Evolutionary conservation across 2,113 vertebrate species (phyloP).

Genomic region (Machaerirhynchus nigripectus): DNA sequence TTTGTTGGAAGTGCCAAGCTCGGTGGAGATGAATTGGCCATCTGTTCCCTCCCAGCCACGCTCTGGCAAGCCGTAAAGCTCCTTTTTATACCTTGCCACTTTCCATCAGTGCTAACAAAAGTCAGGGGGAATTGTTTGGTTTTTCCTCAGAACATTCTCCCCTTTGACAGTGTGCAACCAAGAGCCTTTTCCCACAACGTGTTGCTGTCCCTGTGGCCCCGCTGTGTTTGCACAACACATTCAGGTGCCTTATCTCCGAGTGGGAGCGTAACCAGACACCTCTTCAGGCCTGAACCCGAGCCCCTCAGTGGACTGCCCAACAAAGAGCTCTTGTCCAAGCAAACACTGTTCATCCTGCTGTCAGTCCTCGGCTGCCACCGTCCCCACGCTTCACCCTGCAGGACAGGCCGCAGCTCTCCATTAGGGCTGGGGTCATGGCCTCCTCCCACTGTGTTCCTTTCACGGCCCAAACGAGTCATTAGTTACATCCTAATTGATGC

Average conservation of each 20-base stretch:
- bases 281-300: background rate
- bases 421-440: background rate
- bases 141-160: constrained; percentile 34
- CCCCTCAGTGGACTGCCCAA: background rate
- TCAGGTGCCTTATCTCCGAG: constrained; percentile 21
- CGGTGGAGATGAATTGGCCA: constrained; percentile 74
- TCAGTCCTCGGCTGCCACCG: background rate
- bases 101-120: constrained; percentile 65
- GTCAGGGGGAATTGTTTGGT: constrained; percentile 10
- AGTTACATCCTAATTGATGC: background rate
- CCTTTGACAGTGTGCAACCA: background rate
- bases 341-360: background rate
- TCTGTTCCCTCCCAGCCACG: constrained; percentile 69
- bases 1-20: constrained; percentile 73
- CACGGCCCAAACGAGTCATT: background rate
- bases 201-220: background rate
- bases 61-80: constrained; percentile 66
- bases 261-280: background rate
- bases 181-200: background rate
- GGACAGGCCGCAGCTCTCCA: background rate
- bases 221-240: background rate
- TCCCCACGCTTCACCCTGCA: background rate
- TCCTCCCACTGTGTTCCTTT: background rate
- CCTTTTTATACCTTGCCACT: constrained; percentile 64
- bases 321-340: constrained; percentile 43